Base-by-base conservation (phyloP, 2,113 vertebrate genomes). In the Falcunculus frontatus region DNA sequence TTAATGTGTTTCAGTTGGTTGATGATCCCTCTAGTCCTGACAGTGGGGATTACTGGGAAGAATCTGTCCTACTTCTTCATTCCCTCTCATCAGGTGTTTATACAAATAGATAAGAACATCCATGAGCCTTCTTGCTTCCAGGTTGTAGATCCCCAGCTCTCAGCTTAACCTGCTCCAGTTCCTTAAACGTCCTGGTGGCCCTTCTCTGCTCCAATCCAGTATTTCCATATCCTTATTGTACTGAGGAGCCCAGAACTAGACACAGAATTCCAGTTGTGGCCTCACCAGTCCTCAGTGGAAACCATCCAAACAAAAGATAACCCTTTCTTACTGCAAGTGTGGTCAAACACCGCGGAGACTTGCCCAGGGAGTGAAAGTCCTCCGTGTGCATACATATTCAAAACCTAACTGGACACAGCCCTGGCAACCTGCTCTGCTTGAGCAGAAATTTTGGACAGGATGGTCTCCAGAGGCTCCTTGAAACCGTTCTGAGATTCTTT, bases 341-440 rank as follows among this genome's bases (percentile, higher is more conserved):
- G 11, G 30, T n/a, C 12, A 53, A n/a, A 53, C 18, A 32, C 42
- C 50, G 29, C 12, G 29, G 42, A 65, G 32, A 23, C 25, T 32
- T 46, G 29, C 18, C 19, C 29, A 39, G 29, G 17, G 35, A 46
- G 7, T 55, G 33, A n/a, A 49, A 32, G 7, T 30, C 7, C 8
- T 11, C 15, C 29, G 41, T 20, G 35, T 44, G 8, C 2, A 0
- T 5, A 56, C 1, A 6, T 39, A 30, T 53, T 62, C 33, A 46
- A 20, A 62, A n/a, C 7, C 6, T 62, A 21, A 13, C 46, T 30
- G 13, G 27, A 33, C 10, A 44, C 19, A 15, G 29, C 21, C 23
- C 60, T 46, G 16, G 9, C 13, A 76, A 41, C 29, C 39, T 55
- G 53, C 13, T 60, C 9, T 50, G 16, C 44, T 29, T n/a, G 22